These are phyloP conservation scores for Castor canadensis DNA, from an alignment of 2,113 vertebrate species.

Conservation along the genomic window DNA sequence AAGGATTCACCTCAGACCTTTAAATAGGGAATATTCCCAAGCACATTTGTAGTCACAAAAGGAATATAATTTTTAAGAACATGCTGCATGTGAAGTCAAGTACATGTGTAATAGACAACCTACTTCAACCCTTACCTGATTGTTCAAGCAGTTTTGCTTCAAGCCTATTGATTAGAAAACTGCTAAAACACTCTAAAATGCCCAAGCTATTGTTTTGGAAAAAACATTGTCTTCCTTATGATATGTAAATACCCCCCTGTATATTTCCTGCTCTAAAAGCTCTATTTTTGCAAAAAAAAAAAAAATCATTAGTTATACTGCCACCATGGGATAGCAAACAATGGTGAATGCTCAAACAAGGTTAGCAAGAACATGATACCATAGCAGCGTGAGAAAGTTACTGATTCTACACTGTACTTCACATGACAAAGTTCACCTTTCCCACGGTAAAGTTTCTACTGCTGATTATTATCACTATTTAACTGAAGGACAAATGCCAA, in stretches of 20 bases:
- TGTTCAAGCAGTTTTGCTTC: background rate
- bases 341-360: constrained; percentile 83
- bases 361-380: constrained; percentile 82
- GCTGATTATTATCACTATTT: constrained; percentile 80
- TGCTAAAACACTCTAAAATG: background rate
- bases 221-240: constrained; percentile 65
- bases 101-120: background rate
- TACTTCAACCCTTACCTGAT: background rate
- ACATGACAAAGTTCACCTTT: constrained; percentile 80
- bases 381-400: constrained; percentile 89
- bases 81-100: background rate
- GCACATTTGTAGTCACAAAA: background rate
- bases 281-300: constrained; percentile 64
- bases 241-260: constrained; percentile 71
- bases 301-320: constrained; percentile 83
- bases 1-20: background rate
- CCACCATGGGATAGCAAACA: constrained; percentile 85
- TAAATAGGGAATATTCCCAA: background rate
- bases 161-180: background rate
- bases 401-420: constrained; percentile 66
- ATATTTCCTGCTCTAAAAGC: constrained; percentile 82
- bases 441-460: constrained; percentile 86
- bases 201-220: constrained; percentile 57
- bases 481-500: constrained; percentile 83
- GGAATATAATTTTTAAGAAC: background rate